Conservation (phyloP, 2,888 invertebrate species). For the Megalurothrips usitatus region DNA sequence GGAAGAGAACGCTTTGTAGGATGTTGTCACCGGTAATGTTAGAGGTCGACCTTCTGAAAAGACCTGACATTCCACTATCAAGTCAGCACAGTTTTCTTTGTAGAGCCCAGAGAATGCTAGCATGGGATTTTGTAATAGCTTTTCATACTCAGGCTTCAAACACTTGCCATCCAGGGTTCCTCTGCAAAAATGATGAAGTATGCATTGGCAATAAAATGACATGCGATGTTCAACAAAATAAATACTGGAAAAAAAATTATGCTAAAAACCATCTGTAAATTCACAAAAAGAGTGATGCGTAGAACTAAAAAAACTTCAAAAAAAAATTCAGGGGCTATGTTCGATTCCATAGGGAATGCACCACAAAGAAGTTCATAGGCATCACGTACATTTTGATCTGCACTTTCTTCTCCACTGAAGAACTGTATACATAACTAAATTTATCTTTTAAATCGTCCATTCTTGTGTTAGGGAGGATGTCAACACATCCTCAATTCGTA, state of each 20-base stretch:
- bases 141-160: constrained; percentile 80
- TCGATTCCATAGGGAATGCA: no score
- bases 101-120: constrained; percentile 86
- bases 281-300: background rate
- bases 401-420: constrained; percentile 78
- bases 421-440: constrained; percentile 85
- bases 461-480: background rate
- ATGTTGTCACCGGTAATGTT: constrained; percentile 79
- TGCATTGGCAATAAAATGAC: constrained; percentile 8
- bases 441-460: constrained; percentile 75
- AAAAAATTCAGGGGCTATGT: constrained; percentile 14
- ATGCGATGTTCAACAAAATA: background rate
- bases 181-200: constrained; percentile 50
- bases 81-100: constrained; percentile 77
- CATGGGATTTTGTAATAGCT: constrained; percentile 80
- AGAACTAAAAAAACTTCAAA: constrained; percentile 31
- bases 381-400: constrained; percentile 85
- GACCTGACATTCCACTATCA: constrained; percentile 83
- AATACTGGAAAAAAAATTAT: background rate
- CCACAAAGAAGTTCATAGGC: background rate
- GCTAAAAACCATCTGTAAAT: constrained; percentile 23
- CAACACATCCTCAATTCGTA: background rate
- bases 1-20: constrained; percentile 87
- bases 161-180: constrained; percentile 90
- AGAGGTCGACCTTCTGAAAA: constrained; percentile 75